Percentiles rank a stretch among this genome's conserved stretches.
Evolutionary conservation across 2,797 vertebrate genomes (phyloP).

Genomic region (Mallotus villosus): DNA sequence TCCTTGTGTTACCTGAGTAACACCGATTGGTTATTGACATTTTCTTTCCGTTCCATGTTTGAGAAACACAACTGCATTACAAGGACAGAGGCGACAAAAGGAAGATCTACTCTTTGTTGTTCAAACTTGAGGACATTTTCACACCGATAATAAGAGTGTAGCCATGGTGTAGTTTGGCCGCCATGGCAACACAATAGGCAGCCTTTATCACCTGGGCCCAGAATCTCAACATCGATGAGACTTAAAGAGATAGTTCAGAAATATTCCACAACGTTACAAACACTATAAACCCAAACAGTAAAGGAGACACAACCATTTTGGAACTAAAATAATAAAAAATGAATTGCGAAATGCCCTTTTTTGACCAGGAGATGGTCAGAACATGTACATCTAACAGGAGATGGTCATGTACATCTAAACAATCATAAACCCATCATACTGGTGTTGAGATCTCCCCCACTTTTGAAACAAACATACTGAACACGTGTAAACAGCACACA

Average conservation of each 20-base stretch:
- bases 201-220: constrained; percentile 19
- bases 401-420: no score
- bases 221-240: not conserved
- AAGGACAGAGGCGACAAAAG: not conserved
- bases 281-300: not conserved
- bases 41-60: not conserved
- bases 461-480: no score
- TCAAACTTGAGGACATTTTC: constrained; percentile 32
- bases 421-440: no score
- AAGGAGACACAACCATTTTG: not conserved
- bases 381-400: no score
- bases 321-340: no score
- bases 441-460: no score
- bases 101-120: constrained; percentile 20
- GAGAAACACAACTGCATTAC: not conserved
- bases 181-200: constrained; percentile 48
- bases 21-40: not conserved
- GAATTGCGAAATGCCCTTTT: no score
- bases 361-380: no score
- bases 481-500: no score
- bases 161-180: constrained; percentile 34
- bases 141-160: constrained; percentile 35
- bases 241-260: constrained; percentile 21
- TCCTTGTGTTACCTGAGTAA: not conserved
- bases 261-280: not conserved